These are phyloP conservation scores for Fistularia tabacaria DNA, from an alignment of 2,797 vertebrate genomes.

Conservation along the genomic window DNA sequence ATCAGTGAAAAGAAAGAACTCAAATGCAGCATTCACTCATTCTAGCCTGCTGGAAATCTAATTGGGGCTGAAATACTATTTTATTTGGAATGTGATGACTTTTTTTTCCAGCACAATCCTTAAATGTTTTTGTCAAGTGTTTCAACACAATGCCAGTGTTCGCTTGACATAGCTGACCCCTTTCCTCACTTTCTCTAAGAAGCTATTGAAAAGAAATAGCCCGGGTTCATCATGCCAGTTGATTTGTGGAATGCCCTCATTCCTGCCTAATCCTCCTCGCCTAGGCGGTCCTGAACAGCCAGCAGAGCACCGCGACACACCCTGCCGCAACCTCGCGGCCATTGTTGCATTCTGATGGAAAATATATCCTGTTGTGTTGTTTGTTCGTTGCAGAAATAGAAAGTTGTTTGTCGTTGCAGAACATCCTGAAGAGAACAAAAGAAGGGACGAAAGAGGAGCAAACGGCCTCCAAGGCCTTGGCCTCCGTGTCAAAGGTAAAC, in stretches of 20 bases:
- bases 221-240: constrained; percentile 5
- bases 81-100: no score
- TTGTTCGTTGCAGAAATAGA: constrained; percentile 22
- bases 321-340: background rate
- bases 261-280: constrained; percentile 8
- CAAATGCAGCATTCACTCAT: no score
- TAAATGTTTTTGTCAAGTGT: constrained; percentile 2
- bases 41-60: no score
- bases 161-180: no score
- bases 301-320: constrained; percentile 20
- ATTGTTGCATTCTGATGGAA: constrained; percentile 9
- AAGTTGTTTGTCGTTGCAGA: constrained; percentile 69
- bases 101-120: background rate
- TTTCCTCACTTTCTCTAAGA: background rate
- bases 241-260: constrained; percentile 19
- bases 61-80: no score
- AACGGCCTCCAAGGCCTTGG: constrained; percentile 81
- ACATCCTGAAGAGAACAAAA: constrained; percentile 83
- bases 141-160: background rate
- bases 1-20: no score
- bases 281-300: constrained; percentile 7
- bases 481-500: constrained; percentile 83
- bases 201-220: constrained; percentile 4
- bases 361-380: constrained; percentile 22
- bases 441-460: constrained; percentile 78